Evolutionary conservation across 2,888 invertebrate genomes (phyloP), one percentile per base, ranked within the genome.

Genomic region (Aporophyla nigra): DNA sequence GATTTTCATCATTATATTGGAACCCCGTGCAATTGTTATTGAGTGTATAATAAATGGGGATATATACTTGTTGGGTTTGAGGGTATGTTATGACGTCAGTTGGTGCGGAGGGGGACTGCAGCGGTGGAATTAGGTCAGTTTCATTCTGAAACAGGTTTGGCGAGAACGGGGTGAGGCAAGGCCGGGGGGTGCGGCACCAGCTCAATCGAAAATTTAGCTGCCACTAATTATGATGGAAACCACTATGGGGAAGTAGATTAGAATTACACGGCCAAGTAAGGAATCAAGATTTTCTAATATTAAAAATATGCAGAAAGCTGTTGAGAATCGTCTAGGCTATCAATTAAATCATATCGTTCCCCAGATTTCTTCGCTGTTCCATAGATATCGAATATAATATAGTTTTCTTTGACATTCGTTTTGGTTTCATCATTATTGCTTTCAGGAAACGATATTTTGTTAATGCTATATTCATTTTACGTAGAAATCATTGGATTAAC

Each of bases 91-190:
- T 97, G 97, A 97, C 97, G 97, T 97, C 97, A 97, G 96, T 95
- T 83, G 90, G 92, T 92, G 93, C 91, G 94, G 94, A 92, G 93
- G 94, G 95, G 94, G 95, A 90, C 84, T 96, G 96, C 96, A 96
- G 92, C 90, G 87, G 86, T 88, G 94, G 94, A 97, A 97, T 96
- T 97, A 94, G 97, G 97, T 97, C 97, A 97, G 97, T 97, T 97
- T 97, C 97, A 97, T 97, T 97, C 97, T 97, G 96, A 97, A 97
- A 97, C 97, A 97, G 96, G 95, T 93, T 93, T 87, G 91, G 90
- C 74, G 88, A 78, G 86, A 85, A 90, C 88, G 90, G 91, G 86
- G 88, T 84, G 90, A 78, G 88, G 87, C 89, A 90, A 90, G 89
- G 81, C 87, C 81, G 89, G 87, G 89, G 88, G 83, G 87, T 70